Evolutionary conservation across 1,140 invertebrate species (phyloP), one percentile per base, ranked within the genome.

Genomic region (Zaprionus davidi): DNA sequence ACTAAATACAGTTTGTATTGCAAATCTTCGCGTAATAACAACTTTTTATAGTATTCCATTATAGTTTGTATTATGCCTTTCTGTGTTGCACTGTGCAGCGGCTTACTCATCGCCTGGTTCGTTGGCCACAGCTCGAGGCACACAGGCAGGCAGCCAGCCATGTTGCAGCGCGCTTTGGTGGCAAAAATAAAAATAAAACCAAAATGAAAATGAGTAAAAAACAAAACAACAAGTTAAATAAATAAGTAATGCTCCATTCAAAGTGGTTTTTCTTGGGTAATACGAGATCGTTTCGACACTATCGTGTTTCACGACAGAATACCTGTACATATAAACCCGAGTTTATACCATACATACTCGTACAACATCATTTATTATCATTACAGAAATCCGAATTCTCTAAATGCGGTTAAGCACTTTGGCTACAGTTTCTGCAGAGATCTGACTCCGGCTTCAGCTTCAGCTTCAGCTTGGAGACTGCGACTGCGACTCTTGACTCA

Each of bases 351-450:
- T 22, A 49, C 46, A 49, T 26, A 1, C 24, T 26, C 7, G 7
- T 5, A 7, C 20, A 20, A 51, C 51, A 71, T 69, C 15, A 58
- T 83, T 84, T 84, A 78, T 85, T 74, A 79, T 81, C 83, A 69
- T 80, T 71, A 68, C 49, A 36, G 66, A 65, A 51, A 51, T 51
- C 71, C 41, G 20, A 74, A 69, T 55, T 88, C 83, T 85, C 72
- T 78, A 88, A 87, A 87, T 87, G 83, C 84, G 83, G 83, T 84
- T 87, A 87, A 88, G 84, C 78, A 88, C 83, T 80, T 60, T 57
- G 70, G 55, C 78, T 59, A 58, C 60, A 49, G 66, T 71, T 66
- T 71, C 69, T 68, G 68, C 69, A 77, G 51, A 57, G 31, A 46
- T 24, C 58, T 58, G 60, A 55, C 51, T 51, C n/a, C 41, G 24